Evolutionary conservation across 2,113 vertebrate species (phyloP), one percentile per base, ranked within the genome.

Genomic region (Amblyopsis rosae): DNA sequence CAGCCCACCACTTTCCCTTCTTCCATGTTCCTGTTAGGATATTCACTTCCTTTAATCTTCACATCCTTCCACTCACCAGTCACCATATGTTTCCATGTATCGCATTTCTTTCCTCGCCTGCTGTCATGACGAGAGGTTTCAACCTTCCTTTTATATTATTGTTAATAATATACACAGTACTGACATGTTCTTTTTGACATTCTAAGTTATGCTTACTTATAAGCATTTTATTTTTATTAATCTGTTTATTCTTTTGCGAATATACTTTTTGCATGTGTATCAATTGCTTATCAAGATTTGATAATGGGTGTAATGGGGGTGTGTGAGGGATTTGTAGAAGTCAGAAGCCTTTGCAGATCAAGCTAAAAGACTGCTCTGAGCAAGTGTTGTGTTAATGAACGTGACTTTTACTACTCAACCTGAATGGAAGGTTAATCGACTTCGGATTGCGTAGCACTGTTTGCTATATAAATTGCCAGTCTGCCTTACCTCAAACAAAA

Each of bases 281-380:
- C 26, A 72, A 26, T 69, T 75, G 80, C 60, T 62, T 79, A 50
- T 71, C 11, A 53, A 67, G 72, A 64, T 68, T 57, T 56, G 61
- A 68, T 73, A 11, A 50, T 69, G 76, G 67, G 77, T 82, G 74
- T 82, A 45, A 54, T 26, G 12, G 70, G 79, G 84, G 82, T 45
- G 80, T 71, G 51, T 63, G 84, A 82, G 79, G 70, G 63, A 19
- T 80, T 59, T 79, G 41, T 79, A 77, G 72, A 75, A 65, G 41
- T 72, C 59, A 84, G 85, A 79, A 72, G 81, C 81, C 70, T 84
- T 88, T 81, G 78, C 66, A 59, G 87, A 88, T 83, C 84, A 88
- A 86, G 80, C 79, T 82, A 65, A 1, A 84, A 83, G 82, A 82
- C 77, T 59, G 70, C 72, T 85, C 74, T 78, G 74, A 82, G 70